These are phyloP conservation scores for Bruchidius siliquastri DNA, from an alignment of 2,888 invertebrate species.

Conservation along the genomic window DNA sequence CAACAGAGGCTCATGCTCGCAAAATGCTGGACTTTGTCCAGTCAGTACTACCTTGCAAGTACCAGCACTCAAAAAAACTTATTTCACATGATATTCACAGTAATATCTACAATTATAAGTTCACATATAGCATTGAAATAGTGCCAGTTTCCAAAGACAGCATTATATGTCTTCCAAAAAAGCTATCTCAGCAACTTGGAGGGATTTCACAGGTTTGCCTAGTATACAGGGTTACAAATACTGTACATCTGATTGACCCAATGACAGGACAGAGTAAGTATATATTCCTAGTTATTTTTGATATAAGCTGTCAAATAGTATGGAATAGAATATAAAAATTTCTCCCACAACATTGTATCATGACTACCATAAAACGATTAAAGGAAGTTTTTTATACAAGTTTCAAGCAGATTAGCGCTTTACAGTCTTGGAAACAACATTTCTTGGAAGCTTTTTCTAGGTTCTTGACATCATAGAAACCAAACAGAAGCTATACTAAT, in stretches of 20 bases:
- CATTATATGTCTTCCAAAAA: slow-evolving; percentile 83
- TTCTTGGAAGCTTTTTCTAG: no score
- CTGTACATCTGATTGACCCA: slow-evolving; percentile 92
- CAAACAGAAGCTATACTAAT: no score
- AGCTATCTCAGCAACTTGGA: slow-evolving; percentile 80
- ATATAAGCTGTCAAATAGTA: no score
- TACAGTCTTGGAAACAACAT: no score
- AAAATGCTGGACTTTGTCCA: slow-evolving; percentile 93
- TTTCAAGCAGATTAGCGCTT: no score
- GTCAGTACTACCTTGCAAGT: slow-evolving; percentile 82
- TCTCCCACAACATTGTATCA: no score
- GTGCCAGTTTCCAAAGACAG: slow-evolving; percentile 94
- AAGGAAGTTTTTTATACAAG: no score
- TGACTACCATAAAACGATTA: no score
- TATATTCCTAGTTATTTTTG: slow-evolving; percentile 1
- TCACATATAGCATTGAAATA: slow-evolving; percentile 89
- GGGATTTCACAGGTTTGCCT: slow-evolving; percentile 85
- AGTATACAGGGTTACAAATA: slow-evolving; percentile 81
- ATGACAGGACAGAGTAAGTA: slow-evolving; percentile 71
- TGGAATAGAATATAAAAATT: no score
- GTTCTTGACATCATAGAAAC: no score
- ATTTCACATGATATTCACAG: slow-evolving; percentile 97
- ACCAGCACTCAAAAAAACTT: slow-evolving; percentile 87
- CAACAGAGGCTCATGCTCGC: slow-evolving; percentile 82
- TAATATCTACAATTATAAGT: slow-evolving; percentile 95